Evolutionary conservation across 2,113 vertebrate genomes (phyloP).

Genomic region (Todiramphus saurophagus): DNA sequence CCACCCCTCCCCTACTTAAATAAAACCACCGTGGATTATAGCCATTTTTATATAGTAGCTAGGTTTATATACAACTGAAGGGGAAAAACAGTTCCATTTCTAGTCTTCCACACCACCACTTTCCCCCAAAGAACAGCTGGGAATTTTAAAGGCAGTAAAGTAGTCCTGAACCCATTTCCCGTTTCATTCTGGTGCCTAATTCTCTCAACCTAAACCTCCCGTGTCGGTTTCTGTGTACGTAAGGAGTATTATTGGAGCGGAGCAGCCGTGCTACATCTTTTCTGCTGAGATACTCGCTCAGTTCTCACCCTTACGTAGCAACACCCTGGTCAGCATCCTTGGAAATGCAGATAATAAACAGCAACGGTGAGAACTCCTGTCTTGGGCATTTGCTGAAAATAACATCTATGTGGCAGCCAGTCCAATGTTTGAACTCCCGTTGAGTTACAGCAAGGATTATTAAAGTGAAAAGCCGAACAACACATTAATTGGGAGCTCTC

Average conservation of each 20-base stretch:
- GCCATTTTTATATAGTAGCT: not conserved
- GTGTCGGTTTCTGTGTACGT: not conserved
- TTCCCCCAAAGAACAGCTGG: not conserved
- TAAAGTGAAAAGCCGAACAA: slow-evolving; percentile 61
- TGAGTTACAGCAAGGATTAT: slow-evolving; percentile 45
- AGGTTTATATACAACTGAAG: not conserved
- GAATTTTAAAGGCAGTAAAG: slow-evolving; percentile 2
- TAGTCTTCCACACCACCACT: not conserved
- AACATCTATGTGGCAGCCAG: not conserved
- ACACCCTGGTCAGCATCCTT: not conserved
- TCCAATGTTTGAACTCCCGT: not conserved
- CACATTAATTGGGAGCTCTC: slow-evolving; percentile 60
- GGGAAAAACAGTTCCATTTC: not conserved
- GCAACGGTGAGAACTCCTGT: not conserved
- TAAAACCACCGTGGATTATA: not conserved
- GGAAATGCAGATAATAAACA: not conserved
- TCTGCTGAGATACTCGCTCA: not conserved
- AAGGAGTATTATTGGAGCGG: not conserved
- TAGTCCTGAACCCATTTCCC: not conserved
- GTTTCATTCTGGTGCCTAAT: not conserved
- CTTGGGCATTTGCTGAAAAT: not conserved
- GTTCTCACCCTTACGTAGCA: not conserved
- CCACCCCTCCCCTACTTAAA: not conserved
- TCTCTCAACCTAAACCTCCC: not conserved
- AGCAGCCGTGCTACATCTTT: not conserved